Evolutionary conservation across 2,797 vertebrate genomes (phyloP).

Genomic region (Helostoma temminkii): DNA sequence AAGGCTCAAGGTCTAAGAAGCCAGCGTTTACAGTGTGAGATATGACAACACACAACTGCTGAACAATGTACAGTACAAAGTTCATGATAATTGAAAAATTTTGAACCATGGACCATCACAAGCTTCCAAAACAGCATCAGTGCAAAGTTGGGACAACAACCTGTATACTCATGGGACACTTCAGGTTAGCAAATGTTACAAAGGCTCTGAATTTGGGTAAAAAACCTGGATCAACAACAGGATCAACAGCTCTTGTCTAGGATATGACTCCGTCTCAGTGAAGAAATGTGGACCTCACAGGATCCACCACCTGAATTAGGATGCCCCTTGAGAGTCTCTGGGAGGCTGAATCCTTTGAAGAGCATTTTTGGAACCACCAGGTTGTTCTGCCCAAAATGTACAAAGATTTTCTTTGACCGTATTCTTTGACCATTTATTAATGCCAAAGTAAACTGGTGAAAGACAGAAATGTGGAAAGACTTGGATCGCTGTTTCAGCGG

Average conservation of each 20-base stretch:
- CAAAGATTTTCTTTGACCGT: slow-evolving; percentile 19
- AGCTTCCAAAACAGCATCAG: slow-evolving; percentile 6
- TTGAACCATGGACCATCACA: neutral
- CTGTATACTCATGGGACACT: neutral
- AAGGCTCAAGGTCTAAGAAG: neutral
- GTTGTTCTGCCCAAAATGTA: slow-evolving; percentile 4
- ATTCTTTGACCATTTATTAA: slow-evolving; percentile 1
- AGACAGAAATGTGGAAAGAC: slow-evolving; percentile 42
- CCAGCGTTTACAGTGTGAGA: neutral
- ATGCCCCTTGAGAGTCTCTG: neutral
- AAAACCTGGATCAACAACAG: neutral
- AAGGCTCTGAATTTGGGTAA: neutral
- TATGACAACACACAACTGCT: neutral
- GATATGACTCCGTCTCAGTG: neutral
- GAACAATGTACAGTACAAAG: neutral
- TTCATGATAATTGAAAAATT: too few relatives aligned
- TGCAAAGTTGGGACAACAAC: neutral
- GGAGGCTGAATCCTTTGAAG: neutral
- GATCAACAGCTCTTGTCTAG: neutral
- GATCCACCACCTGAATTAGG: neutral
- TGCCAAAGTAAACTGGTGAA: slow-evolving; percentile 40
- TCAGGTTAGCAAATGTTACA: too few relatives aligned
- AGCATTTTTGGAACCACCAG: slow-evolving; percentile 9
- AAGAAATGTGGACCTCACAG: neutral
- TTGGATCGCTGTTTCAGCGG: slow-evolving; percentile 21